These are phyloP conservation scores for Butorides virescens DNA, from an alignment of 2,113 vertebrate genomes.

Conservation along the genomic window DNA sequence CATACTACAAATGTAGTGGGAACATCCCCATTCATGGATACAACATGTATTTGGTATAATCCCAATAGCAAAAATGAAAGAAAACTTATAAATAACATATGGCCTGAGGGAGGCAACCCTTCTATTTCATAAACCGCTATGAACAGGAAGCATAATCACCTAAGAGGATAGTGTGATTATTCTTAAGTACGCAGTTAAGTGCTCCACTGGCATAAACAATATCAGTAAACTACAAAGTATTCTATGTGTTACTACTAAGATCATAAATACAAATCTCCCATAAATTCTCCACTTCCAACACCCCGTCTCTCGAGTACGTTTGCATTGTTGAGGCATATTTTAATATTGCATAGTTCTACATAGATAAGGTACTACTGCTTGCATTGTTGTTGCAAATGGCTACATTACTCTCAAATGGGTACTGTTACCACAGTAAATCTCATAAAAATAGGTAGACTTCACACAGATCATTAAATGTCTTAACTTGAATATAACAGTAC, in stretches of 20 bases:
- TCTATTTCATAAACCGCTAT: background rate
- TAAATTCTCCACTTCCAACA: background rate
- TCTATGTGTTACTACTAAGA: background rate
- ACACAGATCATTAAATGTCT: background rate
- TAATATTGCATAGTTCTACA: constrained; percentile 82
- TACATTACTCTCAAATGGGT: constrained; percentile 8
- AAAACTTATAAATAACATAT: background rate
- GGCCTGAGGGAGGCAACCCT: background rate
- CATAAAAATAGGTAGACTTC: background rate
- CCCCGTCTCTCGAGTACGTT: background rate
- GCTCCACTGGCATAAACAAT: background rate
- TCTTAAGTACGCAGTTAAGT: background rate
- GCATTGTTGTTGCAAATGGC: constrained; percentile 68
- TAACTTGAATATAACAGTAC: background rate
- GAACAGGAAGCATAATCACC: background rate
- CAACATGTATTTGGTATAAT: background rate
- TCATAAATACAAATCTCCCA: background rate
- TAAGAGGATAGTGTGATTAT: background rate
- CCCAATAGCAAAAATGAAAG: background rate
- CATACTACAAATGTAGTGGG: background rate
- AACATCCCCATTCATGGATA: background rate
- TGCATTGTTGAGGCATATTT: constrained; percentile 74
- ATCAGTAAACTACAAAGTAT: background rate
- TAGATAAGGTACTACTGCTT: constrained; percentile 57
- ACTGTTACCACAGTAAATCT: constrained; percentile 41